Base-by-base conservation (phyloP, 2,797 vertebrate species). In the Aplochiton taeniatus region DNA sequence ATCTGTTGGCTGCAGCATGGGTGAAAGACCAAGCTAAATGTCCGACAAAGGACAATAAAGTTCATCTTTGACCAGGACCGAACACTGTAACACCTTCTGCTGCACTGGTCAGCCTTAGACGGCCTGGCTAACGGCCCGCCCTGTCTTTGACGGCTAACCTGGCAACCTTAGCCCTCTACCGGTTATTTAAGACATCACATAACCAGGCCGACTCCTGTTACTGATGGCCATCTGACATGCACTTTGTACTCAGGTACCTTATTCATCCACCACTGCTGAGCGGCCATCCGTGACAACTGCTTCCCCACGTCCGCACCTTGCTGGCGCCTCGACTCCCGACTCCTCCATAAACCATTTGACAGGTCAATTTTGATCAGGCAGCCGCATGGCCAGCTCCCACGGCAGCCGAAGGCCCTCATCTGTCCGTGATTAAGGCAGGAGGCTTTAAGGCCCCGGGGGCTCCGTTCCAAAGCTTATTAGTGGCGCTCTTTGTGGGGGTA, bases 351-450 rank as follows among this genome's bases (percentile, higher is more conserved):
- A 90, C 87, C 76, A 84, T 31, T 31, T 65, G 64, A 74, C 68
- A 74, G 81, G 77, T 79, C 83, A 79, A 69, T 31, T 85, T 79
- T 81, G 76, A 89, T 88, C 81, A 63, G 76, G 77, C 72, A 63
- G 74, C 17, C 48, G 45, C 55, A 58, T 16, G 65, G 80, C 73
- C 60, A 58, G 60, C 63, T 72, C 69, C 19, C 42, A 74, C 72
- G 31, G 31, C 31, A 31, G 6, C 3, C 31, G n/a, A 31, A 31
- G 31, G 31, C 31, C 70, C 73, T 70, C 84, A 89, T 87, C 78
- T 88, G 85, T 83, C 69, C 70, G 69, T 76, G 72, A 69, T 89
- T 82, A 81, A 77, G 84, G 76, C 71, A 75, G 65, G 1, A 31
- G 31, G 31, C 31, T 31, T 31, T 31, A 31, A 31, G 31, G 31